Evolutionary conservation across 2,797 vertebrate genomes (phyloP), one percentile per base, ranked within the genome.

Genomic region (Pachyuromys duprasi): DNA sequence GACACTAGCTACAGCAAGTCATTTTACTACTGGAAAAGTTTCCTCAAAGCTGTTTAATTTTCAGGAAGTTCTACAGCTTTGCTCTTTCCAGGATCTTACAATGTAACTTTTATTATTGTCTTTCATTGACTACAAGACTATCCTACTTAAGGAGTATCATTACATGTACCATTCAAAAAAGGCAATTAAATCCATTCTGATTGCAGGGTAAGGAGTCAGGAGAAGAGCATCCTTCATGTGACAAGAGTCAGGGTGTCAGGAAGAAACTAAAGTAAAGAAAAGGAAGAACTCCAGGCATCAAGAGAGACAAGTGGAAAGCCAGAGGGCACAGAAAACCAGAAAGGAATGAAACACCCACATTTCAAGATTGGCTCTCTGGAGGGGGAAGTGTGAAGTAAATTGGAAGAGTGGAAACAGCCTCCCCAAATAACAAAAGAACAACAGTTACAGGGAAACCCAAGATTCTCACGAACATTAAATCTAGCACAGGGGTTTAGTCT

Each of bases 91-190:
- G 33, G 26, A 80, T 65, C 57, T 96, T 49, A 53, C 8, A 88
- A 62, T 24, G 8, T 65, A 33, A 74, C n/a, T 83, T 26, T 86
- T 79, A 72, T 55, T 55, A 63, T 28, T 82, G 3, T 78, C 67
- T 72, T 95, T 92, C 28, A 91, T 20, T 89, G 63, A 91, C 67
- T 78, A 88, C 9, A 94, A 89, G 72, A 80, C 57, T 60, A 57
- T 93, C 39, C n/a, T 42, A 88, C 87, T 93, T 88, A 93, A 95
- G 76, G n/a, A 65, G 55, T 33, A 72, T 67, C 28, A 20, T 75
- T 83, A 63, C 39, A 39, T 28, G 5, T 49, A 74, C 42, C 26
- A 65, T 8, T 39, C 9, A 24, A 45, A 39, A 75, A 42, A 69
- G 69, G 80, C 57, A 91, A 39, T 22, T 22, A 75, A 75, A 28